Evolutionary conservation across 2,888 invertebrate genomes (phyloP), one percentile per base, ranked within the genome.

Genomic region (Cryptocephalus moraei): DNA sequence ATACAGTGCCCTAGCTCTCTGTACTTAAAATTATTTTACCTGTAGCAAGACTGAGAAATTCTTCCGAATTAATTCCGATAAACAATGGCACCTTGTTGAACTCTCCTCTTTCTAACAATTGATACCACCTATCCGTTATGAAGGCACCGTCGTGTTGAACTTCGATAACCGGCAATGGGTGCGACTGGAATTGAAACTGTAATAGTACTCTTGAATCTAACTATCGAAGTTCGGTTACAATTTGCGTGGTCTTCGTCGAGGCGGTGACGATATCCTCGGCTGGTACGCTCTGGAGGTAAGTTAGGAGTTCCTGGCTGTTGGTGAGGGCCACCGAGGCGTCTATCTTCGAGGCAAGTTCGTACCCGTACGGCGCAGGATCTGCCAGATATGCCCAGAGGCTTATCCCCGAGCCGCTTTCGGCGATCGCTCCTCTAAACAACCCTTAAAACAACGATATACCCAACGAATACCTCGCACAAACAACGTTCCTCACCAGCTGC

Each of bases 1-100:
- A n/a, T n/a, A n/a, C n/a, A n/a, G n/a, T n/a, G n/a, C n/a, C n/a
- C n/a, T n/a, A 6, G 22, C 6, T 22, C 22, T 22, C 22, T 22
- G 22, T 4, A 6, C 6, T 22, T 22, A 22, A 22, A 22, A 22
- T 22, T 22, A 22, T 4, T 2, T 41, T 43, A 54, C 54, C 53
- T 32, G 39, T 33, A 13, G 45, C 52, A 14, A 34, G 32, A 11
- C 42, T 10, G 4, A 59, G 49, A 10, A 49, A 50, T 44, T 59
- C 59, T 46, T 59, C 57, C 9, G 57, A 59, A 38, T 51, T 56
- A 10, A 46, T 50, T 12, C 59, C 59, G 13, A 57, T 54, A 11
- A 59, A 45, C 33, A 55, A 48, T 10, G 59, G 53, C n/a, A 59
- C 49, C 45, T 39, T 40, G 40, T 54, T 48, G 9, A 57, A 50